Base-by-base conservation (phyloP, 2,888 invertebrate species). In the Crossocerus cetratus region DNA sequence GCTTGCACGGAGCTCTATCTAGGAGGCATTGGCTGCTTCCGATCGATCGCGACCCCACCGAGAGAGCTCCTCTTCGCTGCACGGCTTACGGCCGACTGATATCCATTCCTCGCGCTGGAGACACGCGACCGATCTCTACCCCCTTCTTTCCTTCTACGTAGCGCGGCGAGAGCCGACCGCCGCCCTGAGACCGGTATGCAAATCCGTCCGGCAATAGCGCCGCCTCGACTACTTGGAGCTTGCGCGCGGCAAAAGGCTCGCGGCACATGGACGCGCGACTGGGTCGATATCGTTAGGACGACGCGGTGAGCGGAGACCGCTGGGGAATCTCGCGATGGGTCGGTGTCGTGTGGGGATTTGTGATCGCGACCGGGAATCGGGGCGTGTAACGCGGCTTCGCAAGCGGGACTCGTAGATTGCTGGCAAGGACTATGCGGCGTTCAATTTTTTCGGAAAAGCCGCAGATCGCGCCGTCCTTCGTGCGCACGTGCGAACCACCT, bases 381-480 rank as follows among this genome's bases (percentile, higher is more conserved):
- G 18, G 60, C 61, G 65, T 65, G 49, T 67, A 43, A 45, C 32
- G 64, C 42, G 54, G 62, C 65, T 69, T 68, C 66, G 23, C 64
- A 59, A 57, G 64, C 69, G 53, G 56, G 64, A 45, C 61, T 58
- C 63, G 54, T 49, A 59, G 61, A 70, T 76, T 69, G 64, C 68
- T 71, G 71, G 58, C 59, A 61, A 66, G 66, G 42, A 64, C 32
- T 32, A 32, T 32, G 71, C 54, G 70, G 70, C 72, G 61, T 80
- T 80, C 62, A 77, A 75, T 80, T 75, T 75, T 80, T 70, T 61
- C 54, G 62, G 68, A 67, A 80, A 74, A 79, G 67, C 65, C 72
- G 69, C 69, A 58, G 69, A 54, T 69, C 69, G 73, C 76, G 71
- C 69, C 69, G 72, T 45, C 55, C 4, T 69, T 74, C 77, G 80